These are phyloP conservation scores for Lasioglossum calceatum DNA, from an alignment of 2,888 invertebrate species.

Conservation along the genomic window DNA sequence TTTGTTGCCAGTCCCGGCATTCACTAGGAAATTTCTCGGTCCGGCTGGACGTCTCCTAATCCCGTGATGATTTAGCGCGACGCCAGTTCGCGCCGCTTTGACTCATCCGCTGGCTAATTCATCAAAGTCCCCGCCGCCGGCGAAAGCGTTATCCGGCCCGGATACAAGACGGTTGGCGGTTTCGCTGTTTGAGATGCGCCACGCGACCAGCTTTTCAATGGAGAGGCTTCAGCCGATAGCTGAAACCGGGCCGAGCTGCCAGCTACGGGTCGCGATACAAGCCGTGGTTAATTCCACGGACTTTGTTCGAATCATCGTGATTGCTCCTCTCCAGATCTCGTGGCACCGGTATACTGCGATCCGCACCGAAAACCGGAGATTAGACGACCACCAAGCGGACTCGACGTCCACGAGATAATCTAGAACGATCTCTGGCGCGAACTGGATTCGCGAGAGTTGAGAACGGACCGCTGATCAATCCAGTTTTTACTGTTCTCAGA, in stretches of 20 bases:
- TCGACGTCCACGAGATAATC: not conserved
- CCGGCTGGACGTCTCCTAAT: slow-evolving; percentile 1
- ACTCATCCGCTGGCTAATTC: not conserved
- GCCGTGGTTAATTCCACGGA: not conserved
- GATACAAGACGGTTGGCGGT: not conserved
- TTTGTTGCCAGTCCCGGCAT: not conserved
- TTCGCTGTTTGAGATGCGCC: not conserved
- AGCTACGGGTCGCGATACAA: not conserved
- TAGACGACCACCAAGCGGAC: slow-evolving; percentile 45
- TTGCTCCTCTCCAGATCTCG: not conserved
- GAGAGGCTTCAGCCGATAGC: not conserved
- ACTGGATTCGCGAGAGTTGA: not conserved
- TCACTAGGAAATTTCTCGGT: slow-evolving; percentile 1
- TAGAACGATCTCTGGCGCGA: not conserved
- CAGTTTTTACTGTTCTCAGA: no score
- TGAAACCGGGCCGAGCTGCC: not conserved
- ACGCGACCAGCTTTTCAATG: not conserved
- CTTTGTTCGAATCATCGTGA: not conserved
- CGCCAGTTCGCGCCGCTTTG: not conserved
- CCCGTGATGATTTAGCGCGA: not conserved
- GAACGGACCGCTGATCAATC: no score
- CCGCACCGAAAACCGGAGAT: slow-evolving; percentile 43
- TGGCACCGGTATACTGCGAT: not conserved
- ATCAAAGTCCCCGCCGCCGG: not conserved
- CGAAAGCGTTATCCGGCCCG: slow-evolving; percentile 5